Evolutionary conservation across 2,888 invertebrate species (phyloP).

Genomic region (Ferrisia virgata): DNA sequence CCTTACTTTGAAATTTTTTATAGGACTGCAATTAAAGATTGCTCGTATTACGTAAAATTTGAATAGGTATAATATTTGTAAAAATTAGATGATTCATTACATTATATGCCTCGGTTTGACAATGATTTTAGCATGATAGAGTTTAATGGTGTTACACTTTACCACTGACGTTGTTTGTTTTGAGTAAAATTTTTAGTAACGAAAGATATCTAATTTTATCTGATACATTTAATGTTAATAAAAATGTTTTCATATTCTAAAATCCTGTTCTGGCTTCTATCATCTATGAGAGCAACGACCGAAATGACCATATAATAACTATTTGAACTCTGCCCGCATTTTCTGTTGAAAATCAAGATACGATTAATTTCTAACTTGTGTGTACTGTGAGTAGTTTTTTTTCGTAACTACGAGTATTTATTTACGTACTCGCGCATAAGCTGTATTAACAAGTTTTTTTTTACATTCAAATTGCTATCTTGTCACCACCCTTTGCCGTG

Average conservation of each 20-base stretch:
- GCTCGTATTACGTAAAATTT: neutral
- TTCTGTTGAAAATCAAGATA: neutral
- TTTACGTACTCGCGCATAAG: no score
- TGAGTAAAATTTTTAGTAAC: neutral
- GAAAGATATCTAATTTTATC: no score
- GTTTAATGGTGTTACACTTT: neutral
- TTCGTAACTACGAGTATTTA: neutral
- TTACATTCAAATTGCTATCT: no score
- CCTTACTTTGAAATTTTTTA: conserved; percentile 8
- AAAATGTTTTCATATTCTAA: no score
- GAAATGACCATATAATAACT: conserved; percentile 8
- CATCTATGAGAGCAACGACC: conserved; percentile 21
- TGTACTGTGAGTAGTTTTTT: no score
- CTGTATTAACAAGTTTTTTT: neutral
- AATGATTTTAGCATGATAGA: neutral
- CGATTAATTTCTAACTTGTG: neutral
- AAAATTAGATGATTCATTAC: neutral
- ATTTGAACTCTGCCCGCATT: conserved; percentile 27
- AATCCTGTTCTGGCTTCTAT: conserved; percentile 24
- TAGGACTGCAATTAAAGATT: neutral
- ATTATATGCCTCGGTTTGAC: neutral
- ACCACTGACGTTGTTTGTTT: neutral
- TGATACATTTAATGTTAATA: neutral
- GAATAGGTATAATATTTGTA: neutral
- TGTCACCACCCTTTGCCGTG: no score